A percentile compares a stretch with the other conserved stretches of the same genome.
These are phyloP conservation scores for Paedocypris micromegethes DNA, from an alignment of 2,797 vertebrate species.

Conservation along the genomic window DNA sequence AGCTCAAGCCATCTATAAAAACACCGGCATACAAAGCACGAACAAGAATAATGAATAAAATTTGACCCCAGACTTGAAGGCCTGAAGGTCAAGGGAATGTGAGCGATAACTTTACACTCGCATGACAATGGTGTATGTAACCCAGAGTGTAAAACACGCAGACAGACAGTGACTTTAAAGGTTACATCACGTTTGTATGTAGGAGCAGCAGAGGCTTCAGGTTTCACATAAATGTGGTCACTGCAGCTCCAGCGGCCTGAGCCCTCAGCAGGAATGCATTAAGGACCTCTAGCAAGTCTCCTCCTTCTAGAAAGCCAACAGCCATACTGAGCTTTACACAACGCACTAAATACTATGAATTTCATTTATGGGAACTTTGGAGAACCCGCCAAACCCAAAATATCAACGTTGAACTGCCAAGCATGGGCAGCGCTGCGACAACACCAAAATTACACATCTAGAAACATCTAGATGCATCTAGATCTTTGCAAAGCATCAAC, in stretches of 20 bases:
- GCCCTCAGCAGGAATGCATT: slow-evolving; percentile 36
- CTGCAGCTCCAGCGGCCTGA: slow-evolving; percentile 34
- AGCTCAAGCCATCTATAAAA: background rate
- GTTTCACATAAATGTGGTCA: slow-evolving; percentile 45
- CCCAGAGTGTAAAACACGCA: slow-evolving; percentile 8
- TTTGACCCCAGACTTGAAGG: slow-evolving; percentile 14
- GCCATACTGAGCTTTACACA: slow-evolving; percentile 25
- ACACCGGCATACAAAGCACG: slow-evolving; percentile 9
- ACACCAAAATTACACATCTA: too few relatives aligned
- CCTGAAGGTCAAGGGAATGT: slow-evolving; percentile 7
- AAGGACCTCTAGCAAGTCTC: slow-evolving; percentile 25
- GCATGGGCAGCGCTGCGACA: too few relatives aligned
- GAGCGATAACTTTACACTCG: background rate
- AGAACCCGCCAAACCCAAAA: too few relatives aligned
- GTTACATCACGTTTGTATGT: slow-evolving; percentile 42
- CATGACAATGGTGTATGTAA: slow-evolving; percentile 14
- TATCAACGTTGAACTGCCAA: too few relatives aligned
- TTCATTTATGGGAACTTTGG: background rate
- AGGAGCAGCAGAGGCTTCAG: slow-evolving; percentile 39
- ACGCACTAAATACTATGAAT: background rate
- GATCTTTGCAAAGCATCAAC: background rate
- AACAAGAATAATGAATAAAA: slow-evolving; percentile 2
- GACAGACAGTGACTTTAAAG: slow-evolving; percentile 27
- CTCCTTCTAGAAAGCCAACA: slow-evolving; percentile 25
- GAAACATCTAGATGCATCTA: too few relatives aligned